Conservation (phyloP, 2,888 invertebrate genomes). For the Acanthosepion pharaonis region DNA sequence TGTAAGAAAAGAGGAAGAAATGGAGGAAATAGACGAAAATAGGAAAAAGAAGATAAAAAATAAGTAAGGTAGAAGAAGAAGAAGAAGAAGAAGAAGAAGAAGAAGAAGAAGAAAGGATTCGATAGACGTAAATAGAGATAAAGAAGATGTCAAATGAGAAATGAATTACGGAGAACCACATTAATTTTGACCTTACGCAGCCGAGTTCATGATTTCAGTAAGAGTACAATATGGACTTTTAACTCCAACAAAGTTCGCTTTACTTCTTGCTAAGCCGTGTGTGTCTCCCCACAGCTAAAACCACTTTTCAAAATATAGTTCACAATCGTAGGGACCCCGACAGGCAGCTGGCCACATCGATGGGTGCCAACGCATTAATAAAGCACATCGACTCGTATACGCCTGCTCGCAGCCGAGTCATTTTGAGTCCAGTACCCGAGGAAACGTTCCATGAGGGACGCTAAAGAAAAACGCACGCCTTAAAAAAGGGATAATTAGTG, state of each 20-base stretch:
- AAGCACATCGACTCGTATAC: no score
- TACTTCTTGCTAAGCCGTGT: no score
- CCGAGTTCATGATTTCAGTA: background rate
- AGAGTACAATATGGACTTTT: background rate
- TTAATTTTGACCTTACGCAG: background rate
- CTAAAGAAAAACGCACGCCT: no score
- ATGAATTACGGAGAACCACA: background rate
- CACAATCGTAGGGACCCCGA: background rate
- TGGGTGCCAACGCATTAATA: background rate
- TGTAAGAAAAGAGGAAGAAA: background rate
- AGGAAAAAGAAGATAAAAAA: no score
- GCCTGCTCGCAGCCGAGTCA: no score
- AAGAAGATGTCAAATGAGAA: background rate
- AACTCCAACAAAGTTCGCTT: no score
- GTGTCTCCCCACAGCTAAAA: background rate
- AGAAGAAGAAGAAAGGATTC: no score
- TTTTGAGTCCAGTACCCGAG: no score
- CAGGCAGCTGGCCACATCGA: background rate
- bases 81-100: no score
- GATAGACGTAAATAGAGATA: background rate
- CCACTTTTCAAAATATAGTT: background rate
- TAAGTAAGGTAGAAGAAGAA: background rate
- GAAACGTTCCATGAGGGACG: no score
- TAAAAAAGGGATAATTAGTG: no score
- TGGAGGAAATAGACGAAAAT: background rate